Conservation (phyloP, 2,113 vertebrate species). For the Pitta sordida region DNA sequence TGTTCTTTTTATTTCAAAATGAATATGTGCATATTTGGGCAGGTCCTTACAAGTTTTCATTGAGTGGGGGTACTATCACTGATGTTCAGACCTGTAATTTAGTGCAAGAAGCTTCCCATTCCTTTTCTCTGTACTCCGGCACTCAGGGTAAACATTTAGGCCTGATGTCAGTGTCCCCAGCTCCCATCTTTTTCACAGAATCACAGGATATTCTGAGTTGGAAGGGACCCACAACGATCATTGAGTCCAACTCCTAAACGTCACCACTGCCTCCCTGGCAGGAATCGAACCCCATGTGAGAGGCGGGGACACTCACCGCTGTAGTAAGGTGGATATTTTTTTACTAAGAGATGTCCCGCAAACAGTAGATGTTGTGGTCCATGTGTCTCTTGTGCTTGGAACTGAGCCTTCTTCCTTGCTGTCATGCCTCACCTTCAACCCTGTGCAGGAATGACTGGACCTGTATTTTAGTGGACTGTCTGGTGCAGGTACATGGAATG, state of each 20-base stretch:
- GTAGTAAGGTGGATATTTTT: too few species aligned
- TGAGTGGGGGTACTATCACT: background rate
- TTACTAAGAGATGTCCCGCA: background rate
- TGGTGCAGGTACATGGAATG: too few species aligned
- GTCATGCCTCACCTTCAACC: background rate
- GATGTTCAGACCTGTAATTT: background rate
- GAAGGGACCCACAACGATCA: too few species aligned
- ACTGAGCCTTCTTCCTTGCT: accelerated
- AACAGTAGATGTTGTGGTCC: background rate
- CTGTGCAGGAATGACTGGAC: background rate
- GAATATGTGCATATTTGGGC: background rate
- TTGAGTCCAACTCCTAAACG: too few species aligned
- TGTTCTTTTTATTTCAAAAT: constrained; percentile 54
- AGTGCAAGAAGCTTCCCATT: background rate
- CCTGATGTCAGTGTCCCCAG: background rate
- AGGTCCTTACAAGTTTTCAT: constrained; percentile 1
- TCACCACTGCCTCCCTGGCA: too few species aligned
- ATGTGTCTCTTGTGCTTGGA: background rate
- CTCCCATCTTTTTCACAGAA: background rate
- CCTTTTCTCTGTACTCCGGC: background rate
- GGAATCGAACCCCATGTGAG: too few species aligned
- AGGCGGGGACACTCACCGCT: too few species aligned
- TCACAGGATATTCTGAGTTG: too few species aligned
- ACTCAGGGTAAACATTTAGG: background rate
- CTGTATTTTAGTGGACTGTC: background rate